A percentile compares a stretch with the other conserved stretches of the same genome.
These are phyloP conservation scores for Zaprionus lachaisei DNA, from an alignment of 1,140 invertebrate species.

Conservation along the genomic window DNA sequence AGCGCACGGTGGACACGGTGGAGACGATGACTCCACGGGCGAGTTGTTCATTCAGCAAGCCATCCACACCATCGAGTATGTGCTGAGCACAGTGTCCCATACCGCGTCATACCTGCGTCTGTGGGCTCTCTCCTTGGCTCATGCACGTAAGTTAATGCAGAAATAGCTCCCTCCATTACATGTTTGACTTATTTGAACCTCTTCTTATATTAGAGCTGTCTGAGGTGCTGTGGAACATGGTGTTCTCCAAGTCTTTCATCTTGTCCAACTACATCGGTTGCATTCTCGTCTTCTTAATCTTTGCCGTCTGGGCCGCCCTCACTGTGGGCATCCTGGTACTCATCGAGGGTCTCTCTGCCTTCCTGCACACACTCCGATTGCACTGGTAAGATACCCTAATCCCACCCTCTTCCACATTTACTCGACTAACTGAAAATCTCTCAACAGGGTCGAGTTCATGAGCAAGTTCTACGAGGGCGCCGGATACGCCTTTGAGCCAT, in stretches of 20 bases:
- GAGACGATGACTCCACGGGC: slow-evolving; percentile 89
- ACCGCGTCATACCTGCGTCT: slow-evolving; percentile 98
- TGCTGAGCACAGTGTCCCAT: slow-evolving; percentile 97
- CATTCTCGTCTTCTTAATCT: slow-evolving; percentile 89
- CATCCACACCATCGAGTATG: slow-evolving; percentile 99
- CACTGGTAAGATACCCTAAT: slow-evolving; percentile 93
- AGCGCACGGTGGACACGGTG: slow-evolving; percentile 62
- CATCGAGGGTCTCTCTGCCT: slow-evolving; percentile 99
- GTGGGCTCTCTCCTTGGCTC: slow-evolving; percentile 97
- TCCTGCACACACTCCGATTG: slow-evolving; percentile 98
- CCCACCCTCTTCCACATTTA: slow-evolving; percentile 73
- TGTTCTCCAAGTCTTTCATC: slow-evolving; percentile 85
- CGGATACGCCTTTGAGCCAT: slow-evolving; percentile 96
- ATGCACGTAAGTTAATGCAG: slow-evolving; percentile 89
- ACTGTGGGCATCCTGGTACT: slow-evolving; percentile 97
- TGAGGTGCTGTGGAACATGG: slow-evolving; percentile 96
- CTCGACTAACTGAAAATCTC: not conserved
- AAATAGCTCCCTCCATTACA: not conserved
- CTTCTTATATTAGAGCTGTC: slow-evolving; percentile 89
- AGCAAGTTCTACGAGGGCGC: slow-evolving; percentile 97
- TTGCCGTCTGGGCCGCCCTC: slow-evolving; percentile 93
- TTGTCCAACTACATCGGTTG: slow-evolving; percentile 41
- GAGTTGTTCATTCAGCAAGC: slow-evolving; percentile 96
- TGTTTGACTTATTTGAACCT: not conserved
- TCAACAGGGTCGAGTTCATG: slow-evolving; percentile 96